Conservation (phyloP, 1,140 invertebrate species). For the Aricia agestis region DNA sequence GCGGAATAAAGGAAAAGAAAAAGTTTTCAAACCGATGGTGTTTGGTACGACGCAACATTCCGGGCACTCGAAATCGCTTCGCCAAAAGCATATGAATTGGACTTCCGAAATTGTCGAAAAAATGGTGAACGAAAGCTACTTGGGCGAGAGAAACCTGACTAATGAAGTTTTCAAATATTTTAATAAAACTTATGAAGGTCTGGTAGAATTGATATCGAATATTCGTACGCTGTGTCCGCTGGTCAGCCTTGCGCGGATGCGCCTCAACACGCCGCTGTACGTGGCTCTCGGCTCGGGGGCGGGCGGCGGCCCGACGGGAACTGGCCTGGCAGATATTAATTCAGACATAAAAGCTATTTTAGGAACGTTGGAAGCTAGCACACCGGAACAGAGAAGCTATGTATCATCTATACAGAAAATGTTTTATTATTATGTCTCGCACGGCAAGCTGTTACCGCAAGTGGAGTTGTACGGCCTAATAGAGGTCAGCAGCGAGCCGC, state of each 20-base stretch:
- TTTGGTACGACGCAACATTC: constrained; percentile 85
- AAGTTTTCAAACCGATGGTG: constrained; percentile 76
- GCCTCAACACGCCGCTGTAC: constrained; percentile 82
- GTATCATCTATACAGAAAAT: constrained; percentile 87
- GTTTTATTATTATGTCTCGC: constrained; percentile 88
- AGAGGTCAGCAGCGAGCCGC: constrained; percentile 81
- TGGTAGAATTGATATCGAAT: constrained; percentile 85
- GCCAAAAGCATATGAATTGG: constrained; percentile 78
- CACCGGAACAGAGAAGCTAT: constrained; percentile 83
- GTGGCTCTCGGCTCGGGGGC: constrained; percentile 77
- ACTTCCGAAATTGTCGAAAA: constrained; percentile 78
- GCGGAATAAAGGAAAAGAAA: constrained; percentile 56
- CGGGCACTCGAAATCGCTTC: constrained; percentile 77
- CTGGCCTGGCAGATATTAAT: constrained; percentile 44
- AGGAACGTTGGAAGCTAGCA: constrained; percentile 83
- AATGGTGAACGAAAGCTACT: constrained; percentile 79
- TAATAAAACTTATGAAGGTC: constrained; percentile 80
- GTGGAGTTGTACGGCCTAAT: constrained; percentile 68
- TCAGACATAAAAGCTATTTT: constrained; percentile 83
- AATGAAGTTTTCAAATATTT: constrained; percentile 80
- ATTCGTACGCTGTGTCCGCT: constrained; percentile 88
- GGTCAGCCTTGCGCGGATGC: constrained; percentile 78
- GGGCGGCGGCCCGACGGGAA: constrained; percentile 39
- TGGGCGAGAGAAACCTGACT: constrained; percentile 79
- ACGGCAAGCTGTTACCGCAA: constrained; percentile 80